These are phyloP conservation scores for Drosophila pseudoobscura DNA, from an alignment of 1,140 invertebrate genomes.

Conservation along the genomic window DNA sequence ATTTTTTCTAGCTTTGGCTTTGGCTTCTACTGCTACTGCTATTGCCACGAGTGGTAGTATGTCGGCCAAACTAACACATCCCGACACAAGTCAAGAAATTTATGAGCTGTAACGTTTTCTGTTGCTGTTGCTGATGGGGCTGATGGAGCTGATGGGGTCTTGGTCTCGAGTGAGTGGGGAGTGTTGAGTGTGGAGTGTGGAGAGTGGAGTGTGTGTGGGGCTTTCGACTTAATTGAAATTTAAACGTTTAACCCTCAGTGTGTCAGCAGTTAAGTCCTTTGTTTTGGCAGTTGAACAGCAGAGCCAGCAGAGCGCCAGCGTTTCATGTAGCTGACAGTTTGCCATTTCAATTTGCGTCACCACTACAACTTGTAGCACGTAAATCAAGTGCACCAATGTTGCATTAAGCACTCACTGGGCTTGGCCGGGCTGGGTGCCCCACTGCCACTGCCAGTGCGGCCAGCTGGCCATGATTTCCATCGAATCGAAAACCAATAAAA, in stretches of 20 bases:
- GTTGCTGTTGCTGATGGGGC: conserved; percentile 35
- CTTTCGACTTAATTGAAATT: conserved; percentile 80
- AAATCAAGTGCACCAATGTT: conserved; percentile 6
- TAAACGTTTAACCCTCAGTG: conserved; percentile 73
- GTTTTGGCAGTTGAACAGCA: conserved; percentile 46
- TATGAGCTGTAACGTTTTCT: conserved; percentile 75
- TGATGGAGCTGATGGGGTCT: conserved; percentile 17
- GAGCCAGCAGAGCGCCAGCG: neutral
- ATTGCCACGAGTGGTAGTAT: conserved; percentile 52
- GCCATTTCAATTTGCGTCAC: conserved; percentile 57
- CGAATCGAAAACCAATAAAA: conserved; percentile 63
- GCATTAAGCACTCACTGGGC: no score
- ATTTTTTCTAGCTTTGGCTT: conserved; percentile 42
- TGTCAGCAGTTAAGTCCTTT: conserved; percentile 57
- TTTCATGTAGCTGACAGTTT: conserved; percentile 52
- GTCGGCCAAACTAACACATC: conserved; percentile 73
- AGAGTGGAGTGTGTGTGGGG: conserved; percentile 26
- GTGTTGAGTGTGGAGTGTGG: neutral
- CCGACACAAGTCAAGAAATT: conserved; percentile 80
- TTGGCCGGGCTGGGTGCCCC: neutral
- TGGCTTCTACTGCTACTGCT: conserved; percentile 41
- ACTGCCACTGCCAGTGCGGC: neutral
- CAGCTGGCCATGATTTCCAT: conserved; percentile 26
- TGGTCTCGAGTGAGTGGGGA: neutral
- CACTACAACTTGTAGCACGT: conserved; percentile 20